A percentile compares a stretch with the other conserved stretches of the same genome.
Conservation (phyloP, 1,140 invertebrate species). For the Dreissena polymorpha region DNA sequence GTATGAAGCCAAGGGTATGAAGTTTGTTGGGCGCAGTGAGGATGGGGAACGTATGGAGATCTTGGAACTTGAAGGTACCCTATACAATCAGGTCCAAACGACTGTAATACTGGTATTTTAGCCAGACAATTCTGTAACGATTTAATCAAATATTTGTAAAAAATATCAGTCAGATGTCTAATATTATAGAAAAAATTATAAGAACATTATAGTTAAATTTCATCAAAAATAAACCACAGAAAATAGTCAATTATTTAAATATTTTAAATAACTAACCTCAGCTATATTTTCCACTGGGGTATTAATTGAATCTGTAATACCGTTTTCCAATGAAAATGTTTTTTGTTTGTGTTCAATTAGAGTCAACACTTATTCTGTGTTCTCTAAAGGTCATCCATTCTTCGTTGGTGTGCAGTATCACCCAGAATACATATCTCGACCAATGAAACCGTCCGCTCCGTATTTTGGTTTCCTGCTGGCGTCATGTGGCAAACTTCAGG, state of each 20-base stretch:
- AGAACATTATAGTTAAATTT: too few relatives aligned
- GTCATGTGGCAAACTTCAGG: constrained; percentile 68
- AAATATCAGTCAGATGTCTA: too few relatives aligned
- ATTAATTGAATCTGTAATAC: too few relatives aligned
- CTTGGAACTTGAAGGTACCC: constrained; percentile 82
- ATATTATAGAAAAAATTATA: too few relatives aligned
- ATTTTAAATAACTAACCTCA: too few relatives aligned
- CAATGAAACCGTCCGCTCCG: constrained; percentile 95
- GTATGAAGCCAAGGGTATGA: constrained; percentile 91
- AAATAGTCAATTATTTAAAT: too few relatives aligned
- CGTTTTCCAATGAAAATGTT: too few relatives aligned
- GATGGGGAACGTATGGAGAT: constrained; percentile 92
- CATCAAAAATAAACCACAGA: too few relatives aligned
- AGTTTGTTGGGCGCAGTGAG: constrained; percentile 91
- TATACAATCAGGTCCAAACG: background rate
- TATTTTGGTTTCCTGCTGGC: constrained; percentile 96
- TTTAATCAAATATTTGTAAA: too few relatives aligned
- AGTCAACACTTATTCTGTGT: too few relatives aligned
- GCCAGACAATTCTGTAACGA: background rate
- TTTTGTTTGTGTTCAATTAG: too few relatives aligned
- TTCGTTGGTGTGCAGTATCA: constrained; percentile 98
- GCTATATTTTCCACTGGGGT: too few relatives aligned
- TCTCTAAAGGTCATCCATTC: constrained; percentile 87
- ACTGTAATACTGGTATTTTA: background rate
- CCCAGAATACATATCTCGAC: constrained; percentile 97